These are phyloP conservation scores for Tragulus kanchil DNA, from an alignment of 2,113 vertebrate genomes.

Conservation along the genomic window DNA sequence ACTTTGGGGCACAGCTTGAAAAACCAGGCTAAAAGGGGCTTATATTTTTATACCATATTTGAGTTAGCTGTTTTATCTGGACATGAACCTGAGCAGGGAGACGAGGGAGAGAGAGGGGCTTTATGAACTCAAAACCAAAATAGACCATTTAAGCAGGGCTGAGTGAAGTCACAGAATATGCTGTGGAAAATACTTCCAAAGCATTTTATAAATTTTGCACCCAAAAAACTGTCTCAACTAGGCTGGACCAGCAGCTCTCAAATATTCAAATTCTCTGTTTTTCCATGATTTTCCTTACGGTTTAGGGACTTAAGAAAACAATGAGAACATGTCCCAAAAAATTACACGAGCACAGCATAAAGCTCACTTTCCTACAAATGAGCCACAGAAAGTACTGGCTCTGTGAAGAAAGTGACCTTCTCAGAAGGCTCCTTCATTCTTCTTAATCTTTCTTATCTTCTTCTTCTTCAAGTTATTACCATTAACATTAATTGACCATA, in stretches of 20 bases:
- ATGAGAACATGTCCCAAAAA: constrained; percentile 48
- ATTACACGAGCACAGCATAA: neutral
- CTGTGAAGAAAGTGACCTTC: neutral
- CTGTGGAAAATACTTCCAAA: constrained; percentile 81
- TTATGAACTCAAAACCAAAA: constrained; percentile 81
- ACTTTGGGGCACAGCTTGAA: constrained; percentile 68
- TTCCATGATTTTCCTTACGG: neutral
- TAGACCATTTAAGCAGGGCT: constrained; percentile 42
- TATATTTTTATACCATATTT: constrained; percentile 79
- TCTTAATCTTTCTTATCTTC: neutral
- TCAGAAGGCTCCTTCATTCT: neutral
- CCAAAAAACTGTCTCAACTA: constrained; percentile 63
- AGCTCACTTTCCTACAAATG: constrained; percentile 49
- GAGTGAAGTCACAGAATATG: constrained; percentile 80
- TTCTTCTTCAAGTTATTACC: neutral
- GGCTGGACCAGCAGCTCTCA: constrained; percentile 50
- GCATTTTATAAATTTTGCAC: constrained; percentile 83
- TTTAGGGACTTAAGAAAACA: constrained; percentile 61
- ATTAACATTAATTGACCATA: rapidly evolving
- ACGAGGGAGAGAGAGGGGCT: constrained; percentile 73
- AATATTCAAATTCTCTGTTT: constrained; percentile 58
- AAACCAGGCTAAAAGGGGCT: constrained; percentile 75
- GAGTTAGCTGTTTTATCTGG: constrained; percentile 81
- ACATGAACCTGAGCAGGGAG: constrained; percentile 71
- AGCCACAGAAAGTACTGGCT: neutral